phyloP scores from a whole-genome alignment of 1,140 invertebrate genomes.

The Trichomalopsis sarcophagae region DNA sequence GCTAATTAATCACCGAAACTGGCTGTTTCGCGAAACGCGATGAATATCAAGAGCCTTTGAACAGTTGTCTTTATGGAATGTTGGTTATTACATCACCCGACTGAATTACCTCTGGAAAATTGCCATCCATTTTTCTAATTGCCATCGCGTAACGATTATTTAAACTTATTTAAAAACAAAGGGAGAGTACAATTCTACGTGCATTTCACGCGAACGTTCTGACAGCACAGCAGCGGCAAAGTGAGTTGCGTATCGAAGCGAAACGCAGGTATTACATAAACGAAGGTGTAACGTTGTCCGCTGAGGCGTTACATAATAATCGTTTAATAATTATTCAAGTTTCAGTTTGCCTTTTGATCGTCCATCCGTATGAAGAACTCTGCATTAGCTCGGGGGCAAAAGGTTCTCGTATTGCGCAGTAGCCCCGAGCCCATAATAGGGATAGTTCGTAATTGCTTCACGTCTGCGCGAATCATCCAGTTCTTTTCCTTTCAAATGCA shows the following conservation, averaged over 20 bases:
- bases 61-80: neutral
- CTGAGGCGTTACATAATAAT: neutral
- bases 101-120: neutral
- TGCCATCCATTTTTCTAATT: neutral
- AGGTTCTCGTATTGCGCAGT: neutral
- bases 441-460: neutral
- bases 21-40: neutral
- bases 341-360: conserved; percentile 13
- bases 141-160: neutral
- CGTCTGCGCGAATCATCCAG: neutral
- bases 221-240: neutral
- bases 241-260: neutral
- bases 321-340: conserved; percentile 1
- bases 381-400: neutral
- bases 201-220: neutral
- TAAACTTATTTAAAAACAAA: neutral
- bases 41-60: conserved; percentile 1
- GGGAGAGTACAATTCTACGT: neutral
- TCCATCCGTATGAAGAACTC: neutral
- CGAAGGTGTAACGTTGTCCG: neutral
- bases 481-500: neutral
- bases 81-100: neutral
- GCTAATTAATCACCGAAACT: conserved; percentile 27
- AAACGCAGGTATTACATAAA: neutral
- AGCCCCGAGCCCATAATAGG: neutral